Percentiles rank a stretch among this genome's conserved stretches.
Evolutionary conservation across 30 jellyfish, hydroid and myxozoan genomes (phyloP).

Genomic region (Hydra vulgaris): DNA sequence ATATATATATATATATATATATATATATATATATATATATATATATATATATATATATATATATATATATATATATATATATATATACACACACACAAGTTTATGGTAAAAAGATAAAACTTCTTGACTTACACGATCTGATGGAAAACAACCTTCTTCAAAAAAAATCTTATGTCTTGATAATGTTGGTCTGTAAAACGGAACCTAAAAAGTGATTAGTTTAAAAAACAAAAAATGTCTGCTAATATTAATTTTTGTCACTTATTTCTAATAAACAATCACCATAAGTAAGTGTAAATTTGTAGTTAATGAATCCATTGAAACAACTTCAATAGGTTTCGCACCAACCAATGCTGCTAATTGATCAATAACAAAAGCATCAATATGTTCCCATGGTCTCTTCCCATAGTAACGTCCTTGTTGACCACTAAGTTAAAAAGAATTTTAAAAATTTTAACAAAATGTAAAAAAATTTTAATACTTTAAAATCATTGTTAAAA

Average conservation of each 20-base stretch:
- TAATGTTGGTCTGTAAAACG: conserved; percentile 83
- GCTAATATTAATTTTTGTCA: too few species aligned
- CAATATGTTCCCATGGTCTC: conserved; percentile 60
- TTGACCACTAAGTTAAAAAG: conserved; percentile 52
- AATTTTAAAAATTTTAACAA: too few species aligned
- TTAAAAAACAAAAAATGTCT: too few species aligned
- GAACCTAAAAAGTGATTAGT: conserved; percentile 39
- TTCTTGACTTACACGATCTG: conserved; percentile 89
- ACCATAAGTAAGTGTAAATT: conserved; percentile 82
- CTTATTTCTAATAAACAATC: too few species aligned
- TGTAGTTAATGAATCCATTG: conserved; percentile 57
- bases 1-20: too few species aligned
- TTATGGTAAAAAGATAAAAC: too few species aligned
- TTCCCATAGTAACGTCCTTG: conserved; percentile 63
- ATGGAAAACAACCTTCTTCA: conserved; percentile 77
- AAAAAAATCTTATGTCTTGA: conserved; percentile 45
- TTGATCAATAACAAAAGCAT: conserved; percentile 49
- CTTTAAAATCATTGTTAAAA: too few species aligned
- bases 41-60: too few species aligned
- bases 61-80: too few species aligned
- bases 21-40: too few species aligned
- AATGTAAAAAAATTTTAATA: too few species aligned
- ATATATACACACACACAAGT: too few species aligned
- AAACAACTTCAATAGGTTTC: conserved; percentile 59
- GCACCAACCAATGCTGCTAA: conserved; percentile 79